Evolutionary conservation across 2,113 vertebrate genomes (phyloP), one percentile per base, ranked within the genome.

Genomic region (Fulmarus glacialis): DNA sequence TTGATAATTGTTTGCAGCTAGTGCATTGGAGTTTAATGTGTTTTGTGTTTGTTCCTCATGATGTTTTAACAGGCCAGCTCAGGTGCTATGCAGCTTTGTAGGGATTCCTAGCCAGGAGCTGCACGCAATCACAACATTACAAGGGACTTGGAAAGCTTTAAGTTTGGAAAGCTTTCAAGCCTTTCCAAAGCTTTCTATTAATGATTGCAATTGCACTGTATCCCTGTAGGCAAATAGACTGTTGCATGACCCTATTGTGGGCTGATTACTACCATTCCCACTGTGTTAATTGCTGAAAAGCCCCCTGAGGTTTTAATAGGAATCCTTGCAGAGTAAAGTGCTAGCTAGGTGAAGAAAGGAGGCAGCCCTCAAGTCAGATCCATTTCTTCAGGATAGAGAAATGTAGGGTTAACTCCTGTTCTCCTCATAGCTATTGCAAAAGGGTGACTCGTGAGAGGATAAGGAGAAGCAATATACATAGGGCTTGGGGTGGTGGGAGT

Each of bases 271-370:
- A 34, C 85, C 29, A 13, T 93, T 83, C 78, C 82, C 11, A 34
- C 80, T 78, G 88, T 52, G 86, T 67, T 95, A 97, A 94, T 94
- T 88, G 72, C 81, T 91, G 82, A 90, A 83, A 92, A 94, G 45
- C 55, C 14, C 62, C 79, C 72, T 67, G 67, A 91, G 47, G 59
- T 30, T 93, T 93, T 92, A 83, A 91, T 89, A 80, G 59, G 45
- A 93, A 63, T 63, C 42, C 85, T 94, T 62, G 58, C 70, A 48
- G 62, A 36, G 45, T 66, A 36, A 90, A 92, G 29, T 77, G 55
- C 17, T 58, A 66, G 67, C 42, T 72, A 67, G 55, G 36, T 53
- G n/a, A 62, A 80, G 63, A 82, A 73, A 50, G 22, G 21, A 68
- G 74, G 13, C 29, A 73, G n/a, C 16, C 8, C 34, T 60, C 36